Conservation (phyloP, 2,113 vertebrate species). For the Lepus timidus region DNA sequence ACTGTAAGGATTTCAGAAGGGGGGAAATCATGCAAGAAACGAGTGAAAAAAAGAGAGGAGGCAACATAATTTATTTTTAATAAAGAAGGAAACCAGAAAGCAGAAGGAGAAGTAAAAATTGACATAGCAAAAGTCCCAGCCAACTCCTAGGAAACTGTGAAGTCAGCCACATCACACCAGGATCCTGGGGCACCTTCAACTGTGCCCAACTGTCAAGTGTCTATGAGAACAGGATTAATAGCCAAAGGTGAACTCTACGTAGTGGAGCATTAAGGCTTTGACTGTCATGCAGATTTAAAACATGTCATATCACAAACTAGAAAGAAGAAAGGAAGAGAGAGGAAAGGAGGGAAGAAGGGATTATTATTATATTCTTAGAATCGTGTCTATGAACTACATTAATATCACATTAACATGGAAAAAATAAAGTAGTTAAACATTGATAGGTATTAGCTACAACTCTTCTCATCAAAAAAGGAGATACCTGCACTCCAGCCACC, state of each 20-base stretch:
- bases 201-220: too few species aligned
- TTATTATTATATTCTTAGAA: too few species aligned
- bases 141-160: neutral
- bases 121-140: neutral
- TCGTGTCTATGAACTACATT: too few species aligned
- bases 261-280: too few species aligned
- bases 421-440: neutral
- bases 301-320: too few species aligned
- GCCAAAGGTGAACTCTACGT: too few species aligned
- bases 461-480: neutral
- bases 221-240: neutral
- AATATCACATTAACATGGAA: too few species aligned
- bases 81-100: conserved; percentile 27
- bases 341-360: too few species aligned
- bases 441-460: neutral
- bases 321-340: too few species aligned
- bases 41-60: neutral
- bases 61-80: neutral
- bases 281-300: too few species aligned
- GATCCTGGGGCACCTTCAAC: neutral
- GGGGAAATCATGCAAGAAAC: neutral
- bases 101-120: neutral
- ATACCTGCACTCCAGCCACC: fast-evolving
- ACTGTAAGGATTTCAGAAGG: neutral
- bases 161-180: neutral